Conservation (phyloP, 2,888 invertebrate species). For the Ceramica pisi region DNA sequence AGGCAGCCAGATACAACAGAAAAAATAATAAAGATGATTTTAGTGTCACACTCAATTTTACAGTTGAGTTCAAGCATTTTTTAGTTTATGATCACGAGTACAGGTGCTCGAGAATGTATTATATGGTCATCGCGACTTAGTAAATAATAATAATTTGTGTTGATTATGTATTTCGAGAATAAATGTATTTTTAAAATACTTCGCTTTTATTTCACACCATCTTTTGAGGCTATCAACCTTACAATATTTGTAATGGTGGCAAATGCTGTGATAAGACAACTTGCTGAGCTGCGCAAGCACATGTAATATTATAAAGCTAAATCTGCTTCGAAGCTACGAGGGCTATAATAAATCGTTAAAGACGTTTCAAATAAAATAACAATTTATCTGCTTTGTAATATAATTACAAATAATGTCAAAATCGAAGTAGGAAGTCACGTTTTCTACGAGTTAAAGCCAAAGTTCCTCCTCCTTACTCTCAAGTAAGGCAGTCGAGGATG, state of each 20-base stretch:
- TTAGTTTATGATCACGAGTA: background rate
- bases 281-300: background rate
- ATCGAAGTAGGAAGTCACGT: conserved; percentile 46
- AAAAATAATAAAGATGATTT: background rate
- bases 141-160: conserved; percentile 23
- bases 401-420: conserved; percentile 64
- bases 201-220: background rate
- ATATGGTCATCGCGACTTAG: conserved; percentile 3
- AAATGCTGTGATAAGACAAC: background rate
- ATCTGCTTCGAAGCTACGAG: background rate
- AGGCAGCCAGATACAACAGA: no score
- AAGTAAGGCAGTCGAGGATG: conserved; percentile 87
- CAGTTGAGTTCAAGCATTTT: conserved; percentile 1
- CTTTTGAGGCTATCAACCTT: no score
- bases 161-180: background rate
- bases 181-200: conserved; percentile 1
- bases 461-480: conserved; percentile 62
- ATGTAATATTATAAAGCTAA: background rate
- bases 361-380: conserved; percentile 38
- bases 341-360: background rate
- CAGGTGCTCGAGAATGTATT: background rate
- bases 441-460: conserved; percentile 50
- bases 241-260: background rate
- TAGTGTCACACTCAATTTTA: background rate
- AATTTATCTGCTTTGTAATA: conserved; percentile 57